These are phyloP conservation scores for Sinocyclocheilus maitianheensis DNA, from an alignment of 2,113 vertebrate species.

Conservation along the genomic window DNA sequence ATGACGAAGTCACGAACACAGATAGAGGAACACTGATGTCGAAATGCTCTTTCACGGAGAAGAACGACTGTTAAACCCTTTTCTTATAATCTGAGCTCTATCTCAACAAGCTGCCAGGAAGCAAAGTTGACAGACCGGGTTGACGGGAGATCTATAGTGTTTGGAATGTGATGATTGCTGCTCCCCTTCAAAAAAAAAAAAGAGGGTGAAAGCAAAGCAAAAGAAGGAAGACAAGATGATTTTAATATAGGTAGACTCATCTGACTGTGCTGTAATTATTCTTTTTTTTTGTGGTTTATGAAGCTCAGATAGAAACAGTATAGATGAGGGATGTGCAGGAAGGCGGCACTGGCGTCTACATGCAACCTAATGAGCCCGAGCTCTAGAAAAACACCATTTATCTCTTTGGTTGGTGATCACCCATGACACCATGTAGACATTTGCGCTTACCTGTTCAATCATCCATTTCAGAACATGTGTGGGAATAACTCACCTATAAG, in stretches of 20 bases:
- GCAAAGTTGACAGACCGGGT: slow-evolving; percentile 67
- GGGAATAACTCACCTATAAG: not conserved
- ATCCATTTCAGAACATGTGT: slow-evolving; percentile 1
- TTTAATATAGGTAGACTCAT: slow-evolving; percentile 68
- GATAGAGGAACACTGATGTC: not conserved
- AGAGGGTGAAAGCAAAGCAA: slow-evolving; percentile 41
- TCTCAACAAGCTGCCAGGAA: slow-evolving; percentile 59
- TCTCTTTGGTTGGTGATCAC: slow-evolving; percentile 20
- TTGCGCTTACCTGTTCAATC: not conserved
- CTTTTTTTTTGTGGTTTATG: slow-evolving; percentile 43
- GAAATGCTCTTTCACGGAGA: slow-evolving; percentile 15
- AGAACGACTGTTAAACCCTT: slow-evolving; percentile 29
- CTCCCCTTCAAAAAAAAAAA: slow-evolving; percentile 60
- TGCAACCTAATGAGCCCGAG: not conserved
- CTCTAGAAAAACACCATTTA: not conserved
- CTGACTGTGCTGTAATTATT: slow-evolving; percentile 12
- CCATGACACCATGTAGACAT: slow-evolving; percentile 19
- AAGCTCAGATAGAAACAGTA: slow-evolving; percentile 54
- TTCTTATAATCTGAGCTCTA: slow-evolving; percentile 54
- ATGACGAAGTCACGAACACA: not conserved
- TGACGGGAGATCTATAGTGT: slow-evolving; percentile 55
- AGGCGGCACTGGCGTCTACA: slow-evolving; percentile 19
- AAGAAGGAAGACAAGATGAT: slow-evolving; percentile 57
- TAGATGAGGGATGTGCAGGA: slow-evolving; percentile 20
- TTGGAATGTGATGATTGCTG: slow-evolving; percentile 68